Percentiles rank a stretch among this genome's conserved stretches.
Conservation (phyloP, 2,113 vertebrate genomes). For the Zeus faber region DNA sequence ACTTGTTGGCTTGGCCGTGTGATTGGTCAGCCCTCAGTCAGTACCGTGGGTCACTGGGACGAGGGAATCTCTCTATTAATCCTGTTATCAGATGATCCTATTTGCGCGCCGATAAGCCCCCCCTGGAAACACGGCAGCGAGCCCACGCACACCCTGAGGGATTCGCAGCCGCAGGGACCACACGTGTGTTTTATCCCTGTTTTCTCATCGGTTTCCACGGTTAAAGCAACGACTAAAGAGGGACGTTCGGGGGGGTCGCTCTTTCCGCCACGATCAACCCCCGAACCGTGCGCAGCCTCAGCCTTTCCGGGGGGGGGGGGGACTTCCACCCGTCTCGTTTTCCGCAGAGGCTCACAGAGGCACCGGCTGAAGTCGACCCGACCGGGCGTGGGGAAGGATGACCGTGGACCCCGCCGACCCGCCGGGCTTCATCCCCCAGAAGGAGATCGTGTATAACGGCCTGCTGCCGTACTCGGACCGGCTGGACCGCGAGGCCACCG, state of each 20-base stretch:
- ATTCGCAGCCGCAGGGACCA: slow-evolving; percentile 31
- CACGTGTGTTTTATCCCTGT: not conserved
- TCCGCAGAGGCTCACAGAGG: too few species aligned
- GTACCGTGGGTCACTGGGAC: slow-evolving; percentile 39
- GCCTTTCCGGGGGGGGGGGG: too few species aligned
- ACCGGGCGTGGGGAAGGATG: slow-evolving; percentile 13
- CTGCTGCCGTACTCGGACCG: slow-evolving; percentile 87
- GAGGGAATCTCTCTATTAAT: slow-evolving; percentile 46
- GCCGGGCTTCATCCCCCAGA: slow-evolving; percentile 80
- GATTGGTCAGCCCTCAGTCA: not conserved
- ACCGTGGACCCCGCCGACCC: slow-evolving; percentile 38
- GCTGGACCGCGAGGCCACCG: slow-evolving; percentile 85
- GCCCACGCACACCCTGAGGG: slow-evolving; percentile 9
- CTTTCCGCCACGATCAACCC: too few species aligned
- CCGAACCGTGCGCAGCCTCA: not conserved
- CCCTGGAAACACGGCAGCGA: too few species aligned
- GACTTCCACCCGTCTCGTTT: too few species aligned
- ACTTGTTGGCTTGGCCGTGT: not conserved
- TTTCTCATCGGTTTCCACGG: too few species aligned
- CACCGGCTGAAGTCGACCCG: too few species aligned
- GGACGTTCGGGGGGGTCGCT: too few species aligned
- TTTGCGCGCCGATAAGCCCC: slow-evolving; percentile 46
- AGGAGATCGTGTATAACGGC: slow-evolving; percentile 89
- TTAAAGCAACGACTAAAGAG: too few species aligned
- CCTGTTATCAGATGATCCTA: slow-evolving; percentile 57